Base-by-base conservation (phyloP, 2,888 invertebrate genomes). In the Sepioteuthis lessoniana region DNA sequence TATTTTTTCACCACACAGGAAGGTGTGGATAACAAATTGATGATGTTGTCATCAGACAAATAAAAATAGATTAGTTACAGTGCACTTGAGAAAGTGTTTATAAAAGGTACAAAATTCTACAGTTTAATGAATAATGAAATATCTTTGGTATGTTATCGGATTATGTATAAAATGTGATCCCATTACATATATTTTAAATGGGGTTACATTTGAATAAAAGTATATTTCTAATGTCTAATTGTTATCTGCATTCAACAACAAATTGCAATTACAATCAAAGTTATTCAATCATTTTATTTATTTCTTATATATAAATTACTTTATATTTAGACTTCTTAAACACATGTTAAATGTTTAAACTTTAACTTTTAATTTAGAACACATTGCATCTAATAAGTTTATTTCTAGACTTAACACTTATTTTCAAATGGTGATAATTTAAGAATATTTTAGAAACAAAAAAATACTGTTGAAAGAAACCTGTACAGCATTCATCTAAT, bases 1-100 rank as follows among this genome's bases (percentile, higher is more conserved):
- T 76, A 16, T 76, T 76, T 76, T 35, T n/a, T 76, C 76, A 76
- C 76, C 76, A 76, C 76, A 76, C 76, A n/a, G 55, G 55, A 55
- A 76, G n/a, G 76, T 76, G 76, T 76, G 76, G 76, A 76, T 76
- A 76, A 76, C 76, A 35, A 76, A 76, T 76, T n/a, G n/a, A 31
- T 35, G 76, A 76, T 35, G 76, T n/a, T 16, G n/a, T 76, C 76
- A 76, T 76, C 76, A 76, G n/a, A n/a, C n/a, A n/a, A 76, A 76
- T 76, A 76, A 76, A 76, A 76, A 76, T 76, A 76, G 76, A 76
- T n/a, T n/a, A n/a, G n/a, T 25, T n/a, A 76, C 55, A 55, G 76
- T n/a, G 0, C 13, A 35, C 76, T 76, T n/a, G n/a, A 76, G 76
- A 76, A 76, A 4, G 76, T 76, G 76, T 35, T n/a, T 76, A 76